Conservation (phyloP, 1,140 invertebrate species). For the Leptestheria dahalacensis region DNA sequence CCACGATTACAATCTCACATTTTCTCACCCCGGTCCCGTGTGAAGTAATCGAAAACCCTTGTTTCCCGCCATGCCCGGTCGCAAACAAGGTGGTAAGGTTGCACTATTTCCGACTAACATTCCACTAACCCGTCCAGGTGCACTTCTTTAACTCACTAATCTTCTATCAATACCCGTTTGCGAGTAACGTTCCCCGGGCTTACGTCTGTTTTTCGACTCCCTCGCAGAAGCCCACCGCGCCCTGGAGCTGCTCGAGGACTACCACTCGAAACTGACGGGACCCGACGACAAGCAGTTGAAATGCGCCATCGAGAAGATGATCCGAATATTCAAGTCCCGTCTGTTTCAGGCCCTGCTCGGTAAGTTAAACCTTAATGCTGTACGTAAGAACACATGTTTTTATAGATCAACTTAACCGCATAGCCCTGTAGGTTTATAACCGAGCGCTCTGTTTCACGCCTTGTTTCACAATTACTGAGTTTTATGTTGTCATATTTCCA, state of each 20-base stretch:
- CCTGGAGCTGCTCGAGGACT: conserved; percentile 91
- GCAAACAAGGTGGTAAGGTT: conserved; percentile 25
- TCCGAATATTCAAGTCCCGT: conserved; percentile 91
- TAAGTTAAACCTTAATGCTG: conserved; percentile 38
- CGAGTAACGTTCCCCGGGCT: background rate
- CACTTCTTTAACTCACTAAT: background rate
- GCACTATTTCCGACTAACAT: background rate
- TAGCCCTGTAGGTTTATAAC: background rate
- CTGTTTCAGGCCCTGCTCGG: conserved; percentile 92
- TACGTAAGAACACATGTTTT: background rate
- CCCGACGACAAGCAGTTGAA: conserved; percentile 86
- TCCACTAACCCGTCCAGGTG: too few relatives aligned
- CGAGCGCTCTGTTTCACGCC: background rate
- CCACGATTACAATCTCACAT: background rate
- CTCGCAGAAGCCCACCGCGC: conserved; percentile 88
- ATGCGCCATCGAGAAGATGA: conserved; percentile 89
- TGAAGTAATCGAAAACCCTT: background rate
- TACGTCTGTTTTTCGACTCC: conserved; percentile 16
- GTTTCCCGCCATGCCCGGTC: conserved; percentile 22
- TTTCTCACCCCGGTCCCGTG: background rate
- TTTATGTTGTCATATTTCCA: background rate
- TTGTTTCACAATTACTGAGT: background rate
- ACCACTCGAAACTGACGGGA: conserved; percentile 77
- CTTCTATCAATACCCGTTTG: background rate
- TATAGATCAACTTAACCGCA: background rate